A percentile compares a stretch with the other conserved stretches of the same genome.
Evolutionary conservation across 53 echinoderm and acorn worm species (phyloP).

Genomic region (Paelopatides confundens): DNA sequence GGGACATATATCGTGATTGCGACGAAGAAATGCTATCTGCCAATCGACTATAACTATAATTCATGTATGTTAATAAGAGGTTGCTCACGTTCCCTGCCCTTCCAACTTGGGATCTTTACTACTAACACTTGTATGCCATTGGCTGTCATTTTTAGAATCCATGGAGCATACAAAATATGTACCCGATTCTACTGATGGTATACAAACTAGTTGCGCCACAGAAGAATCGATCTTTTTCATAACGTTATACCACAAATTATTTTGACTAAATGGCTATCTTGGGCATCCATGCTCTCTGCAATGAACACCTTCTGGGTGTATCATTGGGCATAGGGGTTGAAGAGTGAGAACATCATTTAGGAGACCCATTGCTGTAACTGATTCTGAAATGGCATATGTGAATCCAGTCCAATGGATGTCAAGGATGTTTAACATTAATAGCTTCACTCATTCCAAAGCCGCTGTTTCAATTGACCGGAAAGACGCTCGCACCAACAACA

Average conservation of each 20-base stretch:
- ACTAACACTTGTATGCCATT: conserved; percentile 81
- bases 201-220: conserved; percentile 83
- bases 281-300: conserved; percentile 47
- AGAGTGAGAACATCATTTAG: conserved; percentile 90
- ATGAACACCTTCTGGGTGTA: conserved; percentile 81
- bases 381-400: conserved; percentile 89
- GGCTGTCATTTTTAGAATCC: conserved; percentile 78
- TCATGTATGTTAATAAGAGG: conserved; percentile 83
- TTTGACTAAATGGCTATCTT: conserved; percentile 52
- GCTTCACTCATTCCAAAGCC: conserved; percentile 84
- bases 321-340: conserved; percentile 66
- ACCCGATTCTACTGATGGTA: conserved; percentile 91
- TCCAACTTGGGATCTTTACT: conserved; percentile 92
- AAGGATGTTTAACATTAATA: conserved; percentile 78
- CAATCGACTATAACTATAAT: conserved; percentile 73
- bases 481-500: conserved; percentile 94
- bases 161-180: conserved; percentile 82
- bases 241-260: conserved; percentile 78
- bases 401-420: conserved; percentile 87
- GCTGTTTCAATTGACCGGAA: conserved; percentile 74
- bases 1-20: conserved; percentile 81
- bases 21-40: conserved; percentile 81
- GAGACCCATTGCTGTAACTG: conserved; percentile 88
- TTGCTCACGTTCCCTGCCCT: conserved; percentile 87
- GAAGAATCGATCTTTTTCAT: conserved; percentile 76